Conservation (phyloP, 2,888 invertebrate species). For the Lymantria dispar region DNA sequence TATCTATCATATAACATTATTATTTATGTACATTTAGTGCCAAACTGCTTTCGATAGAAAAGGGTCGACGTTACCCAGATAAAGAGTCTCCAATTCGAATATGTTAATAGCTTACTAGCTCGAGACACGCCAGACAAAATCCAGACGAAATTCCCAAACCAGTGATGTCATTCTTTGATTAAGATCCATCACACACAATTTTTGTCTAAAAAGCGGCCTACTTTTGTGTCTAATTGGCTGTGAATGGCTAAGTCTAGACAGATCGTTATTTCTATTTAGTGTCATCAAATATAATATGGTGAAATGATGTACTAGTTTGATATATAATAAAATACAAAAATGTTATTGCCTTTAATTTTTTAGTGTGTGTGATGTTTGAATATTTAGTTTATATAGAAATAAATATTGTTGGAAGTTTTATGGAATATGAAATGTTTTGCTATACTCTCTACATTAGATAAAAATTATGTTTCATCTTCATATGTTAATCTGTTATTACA, state of each 20-base stretch:
- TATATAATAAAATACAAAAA: no score
- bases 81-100: conserved; percentile 26
- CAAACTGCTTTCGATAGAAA: conserved; percentile 16
- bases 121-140: conserved; percentile 5
- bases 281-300: conserved; percentile 16
- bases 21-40: conserved; percentile 29
- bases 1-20: conserved; percentile 21
- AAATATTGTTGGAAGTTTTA: no score
- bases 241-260: conserved; percentile 31
- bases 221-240: conserved; percentile 21
- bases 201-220: conserved; percentile 21
- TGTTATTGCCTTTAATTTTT: no score
- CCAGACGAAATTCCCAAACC: conserved; percentile 1
- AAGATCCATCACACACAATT: conserved; percentile 18
- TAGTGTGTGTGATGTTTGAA: no score
- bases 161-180: conserved; percentile 28
- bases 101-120: conserved; percentile 23
- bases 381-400: no score
- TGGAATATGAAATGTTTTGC: no score
- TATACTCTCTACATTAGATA: no score
- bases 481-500: no score
- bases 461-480: no score
- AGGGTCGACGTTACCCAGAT: conserved; percentile 31
- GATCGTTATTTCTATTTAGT: conserved; percentile 26
- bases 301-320: conserved; percentile 10